Evolutionary conservation across 2,888 invertebrate species (phyloP).

Genomic region (Chaitophorus viminalis): DNA sequence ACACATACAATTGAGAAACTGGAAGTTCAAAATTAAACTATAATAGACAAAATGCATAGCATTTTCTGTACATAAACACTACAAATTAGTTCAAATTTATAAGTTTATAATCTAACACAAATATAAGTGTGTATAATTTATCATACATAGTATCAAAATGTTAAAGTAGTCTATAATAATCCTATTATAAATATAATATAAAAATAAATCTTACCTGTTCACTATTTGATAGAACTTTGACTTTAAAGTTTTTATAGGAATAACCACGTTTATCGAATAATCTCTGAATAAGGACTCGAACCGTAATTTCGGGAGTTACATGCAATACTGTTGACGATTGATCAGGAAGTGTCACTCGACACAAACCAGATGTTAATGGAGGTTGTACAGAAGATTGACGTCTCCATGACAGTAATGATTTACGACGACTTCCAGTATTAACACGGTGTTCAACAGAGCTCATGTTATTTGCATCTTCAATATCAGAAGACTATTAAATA

Average conservation of each 20-base stretch:
- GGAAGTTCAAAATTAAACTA: too few relatives aligned
- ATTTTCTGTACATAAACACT: too few relatives aligned
- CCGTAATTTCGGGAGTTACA: conserved; percentile 79
- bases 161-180: too few relatives aligned
- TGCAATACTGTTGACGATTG: conserved; percentile 93
- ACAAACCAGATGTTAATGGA: conserved; percentile 68
- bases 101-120: too few relatives aligned
- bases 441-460: conserved; percentile 64
- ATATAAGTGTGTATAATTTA: too few relatives aligned
- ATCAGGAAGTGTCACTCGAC: conserved; percentile 89
- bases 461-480: conserved; percentile 27
- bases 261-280: conserved; percentile 86
- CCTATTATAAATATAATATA: background rate
- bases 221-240: conserved; percentile 67
- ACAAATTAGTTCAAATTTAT: too few relatives aligned
- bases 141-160: too few relatives aligned
- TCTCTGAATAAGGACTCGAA: conserved; percentile 81
- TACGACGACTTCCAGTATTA: conserved; percentile 73
- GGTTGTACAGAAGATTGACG: conserved; percentile 67
- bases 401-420: conserved; percentile 73
- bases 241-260: conserved; percentile 83
- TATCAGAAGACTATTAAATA: conserved; percentile 37
- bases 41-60: too few relatives aligned
- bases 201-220: conserved; percentile 62
- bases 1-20: too few relatives aligned